Evolutionary conservation across 2,113 vertebrate genomes (phyloP).

Genomic region (Damaliscus lunatus): DNA sequence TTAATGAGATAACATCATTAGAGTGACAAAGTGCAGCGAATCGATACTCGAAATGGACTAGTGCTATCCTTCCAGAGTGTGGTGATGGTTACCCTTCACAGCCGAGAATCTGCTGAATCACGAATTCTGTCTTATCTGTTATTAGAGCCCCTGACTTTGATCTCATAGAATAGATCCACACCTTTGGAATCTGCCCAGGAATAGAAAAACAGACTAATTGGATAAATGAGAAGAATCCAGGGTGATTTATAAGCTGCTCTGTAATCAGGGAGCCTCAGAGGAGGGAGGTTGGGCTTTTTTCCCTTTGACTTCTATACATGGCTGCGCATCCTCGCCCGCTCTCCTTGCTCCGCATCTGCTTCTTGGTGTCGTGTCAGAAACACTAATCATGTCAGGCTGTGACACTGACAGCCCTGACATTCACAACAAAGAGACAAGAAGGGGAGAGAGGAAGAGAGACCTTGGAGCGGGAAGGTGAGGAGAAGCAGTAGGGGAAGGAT

Average conservation of each 20-base stretch:
- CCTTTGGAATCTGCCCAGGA: background rate
- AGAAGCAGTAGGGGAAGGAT: background rate
- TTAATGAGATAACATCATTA: constrained; percentile 86
- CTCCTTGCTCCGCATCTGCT: constrained; percentile 50
- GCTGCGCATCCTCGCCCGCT: background rate
- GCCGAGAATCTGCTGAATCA: constrained; percentile 79
- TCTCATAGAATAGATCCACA: constrained; percentile 23
- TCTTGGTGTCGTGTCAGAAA: constrained; percentile 72
- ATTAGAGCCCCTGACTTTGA: constrained; percentile 46
- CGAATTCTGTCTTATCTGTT: constrained; percentile 65
- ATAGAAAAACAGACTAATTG: constrained; percentile 25
- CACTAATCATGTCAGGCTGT: constrained; percentile 70
- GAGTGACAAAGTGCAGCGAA: constrained; percentile 81
- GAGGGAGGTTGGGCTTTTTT: constrained; percentile 27
- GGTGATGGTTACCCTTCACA: constrained; percentile 51
- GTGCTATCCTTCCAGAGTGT: constrained; percentile 68
- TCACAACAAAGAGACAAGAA: constrained; percentile 74
- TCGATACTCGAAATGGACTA: constrained; percentile 81
- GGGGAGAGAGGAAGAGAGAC: background rate
- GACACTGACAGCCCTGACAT: constrained; percentile 71
- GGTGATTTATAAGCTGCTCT: constrained; percentile 23
- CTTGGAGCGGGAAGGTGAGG: background rate
- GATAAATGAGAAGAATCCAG: constrained; percentile 27
- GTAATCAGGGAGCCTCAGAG: constrained; percentile 35
- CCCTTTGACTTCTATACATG: constrained; percentile 23